phyloP scores from a whole-genome alignment of 2,888 invertebrate genomes.

The Steinernema hermaphroditum region DNA sequence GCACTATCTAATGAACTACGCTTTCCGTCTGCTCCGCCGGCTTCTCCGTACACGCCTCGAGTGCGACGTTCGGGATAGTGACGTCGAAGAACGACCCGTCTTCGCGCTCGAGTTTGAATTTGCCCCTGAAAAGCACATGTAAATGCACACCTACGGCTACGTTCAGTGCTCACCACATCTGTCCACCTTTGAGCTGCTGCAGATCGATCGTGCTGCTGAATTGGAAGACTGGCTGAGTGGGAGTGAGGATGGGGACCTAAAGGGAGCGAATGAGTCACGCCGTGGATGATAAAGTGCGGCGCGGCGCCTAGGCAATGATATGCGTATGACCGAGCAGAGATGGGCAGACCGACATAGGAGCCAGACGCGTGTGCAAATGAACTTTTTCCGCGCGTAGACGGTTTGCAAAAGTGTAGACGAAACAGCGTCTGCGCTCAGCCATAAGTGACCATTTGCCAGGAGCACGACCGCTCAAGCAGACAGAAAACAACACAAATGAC shows the following conservation, averaged over 20 bases:
- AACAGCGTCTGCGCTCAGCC: no score
- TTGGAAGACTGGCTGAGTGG: slow-evolving; percentile 52
- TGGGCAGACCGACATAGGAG: no score
- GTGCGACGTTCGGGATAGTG: slow-evolving; percentile 91
- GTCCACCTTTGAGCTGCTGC: slow-evolving; percentile 75
- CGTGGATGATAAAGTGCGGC: not conserved
- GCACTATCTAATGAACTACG: not conserved
- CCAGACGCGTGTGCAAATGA: no score
- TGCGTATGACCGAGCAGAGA: no score
- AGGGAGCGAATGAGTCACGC: slow-evolving; percentile 34
- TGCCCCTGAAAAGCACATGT: slow-evolving; percentile 75
- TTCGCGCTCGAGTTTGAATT: slow-evolving; percentile 93
- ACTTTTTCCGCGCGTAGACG: no score
- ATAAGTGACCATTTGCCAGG: not conserved
- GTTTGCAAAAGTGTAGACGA: no score
- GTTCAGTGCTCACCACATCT: slow-evolving; percentile 81
- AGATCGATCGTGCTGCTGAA: slow-evolving; percentile 55
- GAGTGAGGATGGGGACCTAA: slow-evolving; percentile 48
- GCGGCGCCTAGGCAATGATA: no score
- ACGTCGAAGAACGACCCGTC: slow-evolving; percentile 96
- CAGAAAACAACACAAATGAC: slow-evolving; percentile 66
- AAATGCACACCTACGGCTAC: not conserved
- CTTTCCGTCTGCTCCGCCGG: slow-evolving; percentile 12
- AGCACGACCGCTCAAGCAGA: not conserved
- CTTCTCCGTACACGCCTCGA: slow-evolving; percentile 72